Evolutionary conservation across 2,113 vertebrate species (phyloP).

Genomic region (Callopanchax toddi): DNA sequence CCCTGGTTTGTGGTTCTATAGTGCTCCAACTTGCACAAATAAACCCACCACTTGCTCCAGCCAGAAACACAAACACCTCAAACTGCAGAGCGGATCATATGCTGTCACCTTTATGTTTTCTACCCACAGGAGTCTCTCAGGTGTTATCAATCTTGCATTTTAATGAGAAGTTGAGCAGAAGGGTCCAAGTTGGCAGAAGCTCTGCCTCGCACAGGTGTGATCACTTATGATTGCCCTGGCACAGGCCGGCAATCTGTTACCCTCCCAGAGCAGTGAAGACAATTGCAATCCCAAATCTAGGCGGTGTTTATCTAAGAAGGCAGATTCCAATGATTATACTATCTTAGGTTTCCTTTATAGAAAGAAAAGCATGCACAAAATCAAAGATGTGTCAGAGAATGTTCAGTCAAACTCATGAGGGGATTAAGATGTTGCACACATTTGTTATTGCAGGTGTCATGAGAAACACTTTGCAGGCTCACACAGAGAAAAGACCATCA

Average conservation of each 20-base stretch:
- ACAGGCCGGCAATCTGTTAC: background rate
- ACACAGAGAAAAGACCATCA: background rate
- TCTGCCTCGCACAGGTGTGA: background rate
- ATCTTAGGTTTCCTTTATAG: too few species aligned
- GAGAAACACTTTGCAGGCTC: background rate
- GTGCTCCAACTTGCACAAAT: too few species aligned
- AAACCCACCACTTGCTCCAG: background rate
- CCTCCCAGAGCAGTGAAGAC: background rate
- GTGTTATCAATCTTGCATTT: constrained; percentile 12
- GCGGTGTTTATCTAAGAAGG: too few species aligned
- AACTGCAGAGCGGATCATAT: background rate
- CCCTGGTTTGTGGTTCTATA: background rate
- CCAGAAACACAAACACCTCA: background rate
- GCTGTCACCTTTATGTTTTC: background rate
- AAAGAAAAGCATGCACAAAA: too few species aligned
- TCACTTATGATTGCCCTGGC: constrained; percentile 15
- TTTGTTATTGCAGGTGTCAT: constrained; percentile 7
- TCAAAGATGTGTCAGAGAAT: background rate
- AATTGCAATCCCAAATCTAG: background rate
- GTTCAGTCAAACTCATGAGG: background rate
- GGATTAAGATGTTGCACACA: background rate
- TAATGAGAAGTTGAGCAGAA: background rate
- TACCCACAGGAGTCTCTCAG: constrained; percentile 1
- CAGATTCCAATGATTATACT: too few species aligned
- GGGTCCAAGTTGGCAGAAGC: background rate